These are phyloP conservation scores for Sceloporus undulatus DNA, from an alignment of 2,113 vertebrate species.

Conservation along the genomic window DNA sequence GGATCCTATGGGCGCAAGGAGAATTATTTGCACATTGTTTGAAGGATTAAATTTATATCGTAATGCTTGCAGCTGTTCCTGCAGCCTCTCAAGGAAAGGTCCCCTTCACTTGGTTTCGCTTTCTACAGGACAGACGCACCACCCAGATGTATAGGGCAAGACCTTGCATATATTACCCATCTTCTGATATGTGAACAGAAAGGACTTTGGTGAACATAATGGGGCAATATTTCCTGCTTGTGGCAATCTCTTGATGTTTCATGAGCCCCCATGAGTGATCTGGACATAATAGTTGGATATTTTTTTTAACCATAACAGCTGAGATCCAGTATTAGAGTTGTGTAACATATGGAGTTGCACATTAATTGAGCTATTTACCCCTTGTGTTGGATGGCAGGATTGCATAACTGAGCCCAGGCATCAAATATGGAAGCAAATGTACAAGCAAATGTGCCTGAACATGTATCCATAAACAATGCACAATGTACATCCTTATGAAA, in stretches of 20 bases:
- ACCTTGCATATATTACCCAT: not conserved
- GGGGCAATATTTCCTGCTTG: not conserved
- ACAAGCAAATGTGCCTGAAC: too few relatives aligned
- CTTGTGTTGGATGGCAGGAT: too few relatives aligned
- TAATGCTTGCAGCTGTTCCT: slow-evolving; percentile 46
- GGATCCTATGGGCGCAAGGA: slow-evolving; percentile 74
- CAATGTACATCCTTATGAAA: too few relatives aligned
- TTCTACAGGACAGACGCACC: rapidly evolving
- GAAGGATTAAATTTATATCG: slow-evolving; percentile 66
- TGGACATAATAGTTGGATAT: not conserved
- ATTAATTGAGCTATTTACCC: too few relatives aligned
- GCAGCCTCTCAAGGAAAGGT: not conserved
- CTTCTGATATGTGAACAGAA: not conserved
- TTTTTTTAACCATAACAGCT: too few relatives aligned
- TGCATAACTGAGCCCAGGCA: too few relatives aligned
- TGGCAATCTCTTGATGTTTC: not conserved
- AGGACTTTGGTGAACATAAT: not conserved
- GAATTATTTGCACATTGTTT: slow-evolving; percentile 75
- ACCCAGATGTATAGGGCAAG: not conserved
- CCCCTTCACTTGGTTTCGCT: slow-evolving; percentile 1
- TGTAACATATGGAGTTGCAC: too few relatives aligned
- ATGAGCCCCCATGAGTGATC: not conserved
- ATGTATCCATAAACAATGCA: too few relatives aligned
- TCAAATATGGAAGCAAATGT: too few relatives aligned
- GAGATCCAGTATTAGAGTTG: too few relatives aligned